Base-by-base conservation (phyloP, 2,888 invertebrate species). In the Ectropis crepuscularia region DNA sequence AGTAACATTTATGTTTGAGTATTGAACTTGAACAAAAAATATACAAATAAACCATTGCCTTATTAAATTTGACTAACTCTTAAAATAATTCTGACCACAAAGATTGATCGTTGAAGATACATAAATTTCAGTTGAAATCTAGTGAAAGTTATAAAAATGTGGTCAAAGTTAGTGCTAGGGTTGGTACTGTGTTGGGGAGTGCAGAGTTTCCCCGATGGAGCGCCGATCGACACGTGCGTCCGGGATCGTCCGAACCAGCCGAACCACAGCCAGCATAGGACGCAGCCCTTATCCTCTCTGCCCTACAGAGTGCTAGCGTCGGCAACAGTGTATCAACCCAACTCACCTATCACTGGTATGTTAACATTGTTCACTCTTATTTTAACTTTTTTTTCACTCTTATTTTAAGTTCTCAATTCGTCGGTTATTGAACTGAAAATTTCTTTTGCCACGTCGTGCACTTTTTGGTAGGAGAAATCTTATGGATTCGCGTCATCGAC, bases 211-310 rank as follows among this genome's bases (percentile, higher is more conserved):
- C 96, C 96, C n/a, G 96, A 96, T 76, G 96, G 96, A 1, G 96
- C 96, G 1, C 97, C 97, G 0, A 94, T 96, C 38, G 96, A 97
- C 79, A 95, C 96, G 41, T 97, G 97, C 80, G 96, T 96, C 5
- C 96, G 96, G 81, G 94, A 95, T 37, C 93, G 95, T 48, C 94
- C 95, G 1, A 96, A 96, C 86, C 94, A 95, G 77, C 97, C 97
- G 0, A 95, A 96, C 82, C 97, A 97, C 74, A 96, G 96, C 2
- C 95, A 96, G 75, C 95, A 96, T 7, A 89, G 95, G 66, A 92
- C 96, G 0, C 96, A 96, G 78, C 93, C 95, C 0, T 79, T 92
- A 38, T 87, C 94, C 10, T 94, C 93, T 0, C 94, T 95, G 73
- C 96, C 96, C 6, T 97, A 95, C 80, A 94, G 94, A 74, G 89